Percentiles rank a stretch among this genome's conserved stretches.
phyloP scores from a whole-genome alignment of 2,113 vertebrate genomes.

The Python bivittatus region DNA sequence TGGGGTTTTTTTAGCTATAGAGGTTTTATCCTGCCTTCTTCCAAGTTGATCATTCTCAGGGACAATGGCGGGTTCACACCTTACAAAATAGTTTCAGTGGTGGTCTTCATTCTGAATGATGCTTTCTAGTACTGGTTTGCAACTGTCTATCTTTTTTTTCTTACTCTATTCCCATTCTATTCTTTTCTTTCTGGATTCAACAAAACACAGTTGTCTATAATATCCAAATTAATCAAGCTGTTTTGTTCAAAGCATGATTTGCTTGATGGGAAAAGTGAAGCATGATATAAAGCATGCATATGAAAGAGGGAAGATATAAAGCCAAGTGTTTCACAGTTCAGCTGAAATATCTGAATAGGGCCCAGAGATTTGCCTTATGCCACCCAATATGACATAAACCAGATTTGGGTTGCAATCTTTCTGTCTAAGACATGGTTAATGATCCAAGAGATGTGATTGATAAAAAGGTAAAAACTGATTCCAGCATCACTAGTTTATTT shows the following conservation, averaged over 20 bases:
- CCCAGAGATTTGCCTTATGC: not conserved
- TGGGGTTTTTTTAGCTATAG: not conserved
- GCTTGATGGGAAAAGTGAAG: not conserved
- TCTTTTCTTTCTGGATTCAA: not conserved
- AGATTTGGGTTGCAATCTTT: not conserved
- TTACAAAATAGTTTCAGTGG: not conserved
- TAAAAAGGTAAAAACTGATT: not conserved
- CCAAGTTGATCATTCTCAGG: not conserved
- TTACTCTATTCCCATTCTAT: not conserved
- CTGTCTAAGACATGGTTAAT: not conserved
- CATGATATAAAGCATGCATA: not conserved
- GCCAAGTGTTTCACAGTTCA: not conserved
- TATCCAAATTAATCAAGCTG: not conserved
- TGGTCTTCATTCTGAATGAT: not conserved
- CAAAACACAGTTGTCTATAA: not conserved
- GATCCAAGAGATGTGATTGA: not conserved
- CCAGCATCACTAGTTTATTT: not conserved
- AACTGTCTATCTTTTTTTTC: not conserved
- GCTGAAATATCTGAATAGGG: not conserved
- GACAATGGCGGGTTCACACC: not conserved
- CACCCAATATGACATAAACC: not conserved
- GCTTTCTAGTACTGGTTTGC: not conserved
- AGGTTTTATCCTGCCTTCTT: not conserved
- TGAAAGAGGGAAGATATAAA: not conserved
- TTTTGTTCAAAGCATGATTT: not conserved